Evolutionary conservation across 2,888 invertebrate species (phyloP).

Genomic region (Lottia scabra): DNA sequence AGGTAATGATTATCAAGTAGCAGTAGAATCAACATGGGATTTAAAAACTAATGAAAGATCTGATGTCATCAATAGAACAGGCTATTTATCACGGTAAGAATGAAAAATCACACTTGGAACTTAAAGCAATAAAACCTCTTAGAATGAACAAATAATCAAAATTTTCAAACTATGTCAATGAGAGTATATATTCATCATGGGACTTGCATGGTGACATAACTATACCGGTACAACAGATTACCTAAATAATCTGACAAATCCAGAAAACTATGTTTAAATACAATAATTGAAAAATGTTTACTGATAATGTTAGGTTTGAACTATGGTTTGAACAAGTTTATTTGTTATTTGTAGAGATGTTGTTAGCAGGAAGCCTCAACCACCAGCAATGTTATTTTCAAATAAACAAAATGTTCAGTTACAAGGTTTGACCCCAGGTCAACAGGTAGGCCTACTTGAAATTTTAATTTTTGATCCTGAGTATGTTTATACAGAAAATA

Average conservation of each 20-base stretch:
- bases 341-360: neutral
- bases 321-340: too few species aligned
- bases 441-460: constrained; percentile 44
- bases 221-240: too few species aligned
- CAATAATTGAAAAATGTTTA: too few species aligned
- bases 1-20: constrained; percentile 36
- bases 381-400: constrained; percentile 42
- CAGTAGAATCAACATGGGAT: constrained; percentile 49
- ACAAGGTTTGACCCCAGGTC: constrained; percentile 60
- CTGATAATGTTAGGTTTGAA: too few species aligned
- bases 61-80: neutral
- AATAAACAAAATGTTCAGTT: constrained; percentile 48
- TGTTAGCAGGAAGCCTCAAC: constrained; percentile 42
- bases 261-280: too few species aligned
- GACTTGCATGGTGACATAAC: too few species aligned
- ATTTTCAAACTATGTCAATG: too few species aligned
- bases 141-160: too few species aligned
- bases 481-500: neutral
- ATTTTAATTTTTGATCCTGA: neutral
- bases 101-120: too few species aligned
- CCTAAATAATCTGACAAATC: too few species aligned
- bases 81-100: neutral
- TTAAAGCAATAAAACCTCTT: too few species aligned
- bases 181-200: too few species aligned
- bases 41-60: neutral